Evolutionary conservation across 2,888 invertebrate genomes (phyloP), one percentile per base, ranked within the genome.

Genomic region (Ceriagrion tenellum): DNA sequence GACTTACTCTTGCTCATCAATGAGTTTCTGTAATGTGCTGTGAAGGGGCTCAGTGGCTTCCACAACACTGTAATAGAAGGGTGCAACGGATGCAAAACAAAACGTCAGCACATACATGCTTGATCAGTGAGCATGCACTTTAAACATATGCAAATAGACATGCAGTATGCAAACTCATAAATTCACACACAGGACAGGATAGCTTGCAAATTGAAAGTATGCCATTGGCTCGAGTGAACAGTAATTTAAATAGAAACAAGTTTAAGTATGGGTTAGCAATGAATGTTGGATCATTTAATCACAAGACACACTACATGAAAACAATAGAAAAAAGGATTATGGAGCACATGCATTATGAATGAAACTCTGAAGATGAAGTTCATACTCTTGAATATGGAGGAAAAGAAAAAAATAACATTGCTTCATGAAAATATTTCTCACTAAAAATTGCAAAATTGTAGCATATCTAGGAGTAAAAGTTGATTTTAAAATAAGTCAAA

Each of bases 11-110:
- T 91, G 95, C 69, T 90, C 91, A 95, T 95, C 95, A 95, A 91
- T 95, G 91, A 91, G 91, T 74, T 90, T 95, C 95, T 81, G 91
- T 90, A 95, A 74, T 74, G 95, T 91, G 88, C 90, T 69, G 74
- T 91, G 95, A 26, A 95, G 95, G n/a, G 95, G 95, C 91, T 95
- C 95, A 90, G 95, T 90, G 59, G 95, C 59, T 97, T 97, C 97
- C 97, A 97, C 96, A 96, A 97, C 97, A 97, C 96, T 95, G 95
- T 23, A 95, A 95, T 95, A 95, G 95, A 95, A 95, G 95, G 95
- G 95, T 89, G 95, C 95, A 95, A 47, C 88, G 95, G 95, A 69
- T 93, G 93, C 93, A 69, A 93, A 93, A 93, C 93, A 93, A 69
- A 93, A 93, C 93, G 55, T 93, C 69, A 93, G 69, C 93, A 93